Conservation (phyloP, 2,797 vertebrate genomes). For the Lepilemur ruficaudatus region DNA sequence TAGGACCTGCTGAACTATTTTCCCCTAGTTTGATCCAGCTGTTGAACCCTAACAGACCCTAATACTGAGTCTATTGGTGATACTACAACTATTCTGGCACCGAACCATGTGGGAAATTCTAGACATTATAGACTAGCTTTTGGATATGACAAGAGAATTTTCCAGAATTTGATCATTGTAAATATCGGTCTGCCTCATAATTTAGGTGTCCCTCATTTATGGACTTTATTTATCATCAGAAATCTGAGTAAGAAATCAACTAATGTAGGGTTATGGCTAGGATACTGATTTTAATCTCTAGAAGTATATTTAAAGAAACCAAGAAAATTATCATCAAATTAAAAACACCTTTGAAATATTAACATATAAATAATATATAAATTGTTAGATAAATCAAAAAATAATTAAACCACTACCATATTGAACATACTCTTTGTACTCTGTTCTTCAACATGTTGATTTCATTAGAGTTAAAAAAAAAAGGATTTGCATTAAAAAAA, state of each 20-base stretch:
- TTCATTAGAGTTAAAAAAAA: background rate
- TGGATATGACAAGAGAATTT: background rate
- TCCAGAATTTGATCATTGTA: background rate
- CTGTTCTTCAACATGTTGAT: conserved; percentile 12
- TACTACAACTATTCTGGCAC: no score
- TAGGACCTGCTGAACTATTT: background rate
- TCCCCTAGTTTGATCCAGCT: background rate
- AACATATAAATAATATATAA: background rate
- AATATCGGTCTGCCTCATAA: background rate
- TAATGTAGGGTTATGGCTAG: background rate
- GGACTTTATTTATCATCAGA: background rate
- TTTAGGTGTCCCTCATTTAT: background rate
- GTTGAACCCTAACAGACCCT: background rate
- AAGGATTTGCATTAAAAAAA: background rate
- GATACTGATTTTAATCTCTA: background rate
- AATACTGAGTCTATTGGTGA: background rate
- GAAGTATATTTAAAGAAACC: background rate
- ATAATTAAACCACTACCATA: background rate
- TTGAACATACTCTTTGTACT: background rate
- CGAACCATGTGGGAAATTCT: background rate
- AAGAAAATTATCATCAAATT: background rate
- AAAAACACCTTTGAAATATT: background rate
- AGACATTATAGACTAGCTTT: background rate
- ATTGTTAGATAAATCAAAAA: background rate
- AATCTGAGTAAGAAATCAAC: conserved; percentile 7